Percentiles rank a stretch among this genome's conserved stretches.
Conservation (phyloP, 2,797 vertebrate species). For the Glossophaga mutica region DNA sequence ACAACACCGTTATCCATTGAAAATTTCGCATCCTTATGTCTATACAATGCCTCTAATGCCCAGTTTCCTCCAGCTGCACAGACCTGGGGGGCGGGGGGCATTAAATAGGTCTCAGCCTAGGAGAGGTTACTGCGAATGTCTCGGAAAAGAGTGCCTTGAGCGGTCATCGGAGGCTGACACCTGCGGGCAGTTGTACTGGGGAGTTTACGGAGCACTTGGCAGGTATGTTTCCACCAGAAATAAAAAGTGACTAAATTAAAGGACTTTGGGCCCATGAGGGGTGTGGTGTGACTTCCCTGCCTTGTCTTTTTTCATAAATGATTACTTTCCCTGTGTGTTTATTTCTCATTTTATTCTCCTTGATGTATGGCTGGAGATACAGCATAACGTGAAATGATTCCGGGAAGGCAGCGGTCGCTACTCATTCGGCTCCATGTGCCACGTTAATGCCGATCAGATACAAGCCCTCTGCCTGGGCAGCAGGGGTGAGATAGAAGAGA, state of each 20-base stretch:
- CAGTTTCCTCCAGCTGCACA: not conserved
- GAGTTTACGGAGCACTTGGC: not conserved
- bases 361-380: not conserved
- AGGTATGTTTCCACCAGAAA: not conserved
- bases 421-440: conserved; percentile 67
- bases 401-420: conserved; percentile 39
- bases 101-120: not conserved
- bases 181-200: not conserved
- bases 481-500: conserved; percentile 70
- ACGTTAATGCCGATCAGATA: conserved; percentile 77
- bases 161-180: not conserved
- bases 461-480: conserved; percentile 49
- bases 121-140: not conserved
- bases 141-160: not conserved
- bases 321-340: not conserved
- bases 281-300: not conserved
- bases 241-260: not conserved
- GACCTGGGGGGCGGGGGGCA: not conserved
- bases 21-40: not conserved
- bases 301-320: not conserved
- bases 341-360: not conserved
- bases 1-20: not conserved
- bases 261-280: not conserved
- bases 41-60: not conserved
- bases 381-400: conserved; percentile 40